Conservation (phyloP, 2,113 vertebrate species). For the Corythoichthys intestinalis region DNA sequence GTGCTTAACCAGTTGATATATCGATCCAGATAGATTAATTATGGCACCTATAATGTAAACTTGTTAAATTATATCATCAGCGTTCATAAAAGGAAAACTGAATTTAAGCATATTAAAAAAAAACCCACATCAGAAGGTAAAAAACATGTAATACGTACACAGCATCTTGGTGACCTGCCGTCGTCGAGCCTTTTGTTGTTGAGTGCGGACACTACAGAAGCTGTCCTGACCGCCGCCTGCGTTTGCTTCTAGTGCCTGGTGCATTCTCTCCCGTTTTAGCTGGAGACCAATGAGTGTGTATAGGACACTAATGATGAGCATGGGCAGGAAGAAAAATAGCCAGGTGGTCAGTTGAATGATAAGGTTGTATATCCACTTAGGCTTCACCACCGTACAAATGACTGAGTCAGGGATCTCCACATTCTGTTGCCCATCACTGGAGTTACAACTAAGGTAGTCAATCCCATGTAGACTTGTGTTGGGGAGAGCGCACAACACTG, state of each 20-base stretch:
- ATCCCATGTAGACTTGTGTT: constrained; percentile 92
- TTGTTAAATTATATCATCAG: background rate
- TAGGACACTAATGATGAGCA: constrained; percentile 84
- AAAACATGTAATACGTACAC: constrained; percentile 76
- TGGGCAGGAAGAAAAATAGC: constrained; percentile 88
- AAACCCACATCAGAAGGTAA: background rate
- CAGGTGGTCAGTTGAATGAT: constrained; percentile 85
- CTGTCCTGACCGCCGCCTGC: constrained; percentile 17
- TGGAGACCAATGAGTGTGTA: constrained; percentile 86
- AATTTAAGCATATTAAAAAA: background rate
- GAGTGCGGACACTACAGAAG: constrained; percentile 47
- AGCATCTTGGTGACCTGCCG: constrained; percentile 94
- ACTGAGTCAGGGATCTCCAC: constrained; percentile 72
- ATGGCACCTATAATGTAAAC: too few relatives aligned
- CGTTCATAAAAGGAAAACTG: background rate
- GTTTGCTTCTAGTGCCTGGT: constrained; percentile 68
- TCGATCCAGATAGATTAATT: too few relatives aligned
- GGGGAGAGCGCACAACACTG: constrained; percentile 83
- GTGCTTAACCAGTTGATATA: too few relatives aligned
- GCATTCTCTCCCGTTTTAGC: constrained; percentile 79
- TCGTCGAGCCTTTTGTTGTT: constrained; percentile 73
- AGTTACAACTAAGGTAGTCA: constrained; percentile 49
- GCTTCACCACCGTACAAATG: constrained; percentile 77
- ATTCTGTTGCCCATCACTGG: background rate
- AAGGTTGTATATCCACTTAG: constrained; percentile 81